Evolutionary conservation across 2,888 invertebrate genomes (phyloP), one percentile per base, ranked within the genome.

Genomic region (Phaedon cochleariae): DNA sequence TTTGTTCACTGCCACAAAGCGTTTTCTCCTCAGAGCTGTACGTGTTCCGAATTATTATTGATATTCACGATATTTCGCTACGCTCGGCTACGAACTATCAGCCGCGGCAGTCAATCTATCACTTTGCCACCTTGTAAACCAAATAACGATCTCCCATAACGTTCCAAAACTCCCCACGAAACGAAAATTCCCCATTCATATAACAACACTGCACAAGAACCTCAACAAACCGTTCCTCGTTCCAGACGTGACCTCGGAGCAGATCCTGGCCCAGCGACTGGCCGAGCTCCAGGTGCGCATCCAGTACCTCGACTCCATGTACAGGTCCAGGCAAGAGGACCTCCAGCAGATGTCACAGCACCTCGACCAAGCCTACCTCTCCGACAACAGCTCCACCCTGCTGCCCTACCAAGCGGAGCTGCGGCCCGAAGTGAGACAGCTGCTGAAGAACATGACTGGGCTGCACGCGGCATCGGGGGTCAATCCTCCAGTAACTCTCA

Each of bases 221-320:
- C n/a, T n/a, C n/a, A n/a, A n/a, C n/a, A n/a, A n/a, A n/a, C n/a
- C n/a, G n/a, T n/a, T n/a, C n/a, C n/a, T 21, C 17, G 60, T 84
- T 85, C 78, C 86, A 86, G 90, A 89, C 82, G 80, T 90, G 76
- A 87, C 86, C 70, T 87, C 88, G 68, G 90, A 91, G 79, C 88
- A 89, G 71, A 83, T 88, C 70, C 83, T 92, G 77, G 89, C 90
- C 68, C 88, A 90, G 79, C 86, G 90, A 53, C 84, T 94, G 71
- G 92, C 92, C 3, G 92, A 93, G 75, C 86, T 94, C 75, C 90
- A 93, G 77, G 90, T 91, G 64, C 90, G 92, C 67, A 83, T 95
- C 49, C 90, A 92, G 78, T 92, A 92, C 79, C 84, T 95, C 48
- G 92, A 94, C 79, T 88, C 92, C 17, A 89, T 93, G 85, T 94